Evolutionary conservation across 2,888 invertebrate genomes (phyloP).

Genomic region (Sphaerophoria taeniata): DNA sequence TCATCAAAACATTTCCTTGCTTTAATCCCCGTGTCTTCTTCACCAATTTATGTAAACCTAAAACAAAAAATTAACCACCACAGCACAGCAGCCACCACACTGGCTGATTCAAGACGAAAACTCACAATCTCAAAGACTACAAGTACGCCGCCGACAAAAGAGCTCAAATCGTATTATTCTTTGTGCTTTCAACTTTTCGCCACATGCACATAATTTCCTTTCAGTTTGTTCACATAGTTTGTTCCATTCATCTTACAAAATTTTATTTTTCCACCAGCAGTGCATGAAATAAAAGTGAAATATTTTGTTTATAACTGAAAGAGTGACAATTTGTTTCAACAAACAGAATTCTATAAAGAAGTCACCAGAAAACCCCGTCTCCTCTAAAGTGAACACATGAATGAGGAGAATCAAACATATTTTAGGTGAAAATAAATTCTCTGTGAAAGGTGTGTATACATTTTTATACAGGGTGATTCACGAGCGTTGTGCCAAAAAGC

Average conservation of each 20-base stretch:
- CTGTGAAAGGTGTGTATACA: conserved; percentile 18
- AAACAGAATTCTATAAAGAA: no score
- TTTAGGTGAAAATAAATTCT: neutral
- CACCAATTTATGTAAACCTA: neutral
- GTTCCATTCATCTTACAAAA: conserved; percentile 9
- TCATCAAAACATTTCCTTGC: neutral
- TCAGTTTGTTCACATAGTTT: conserved; percentile 25
- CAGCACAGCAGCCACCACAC: conserved; percentile 10
- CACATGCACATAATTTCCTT: conserved; percentile 19
- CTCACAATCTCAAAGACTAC: conserved; percentile 4
- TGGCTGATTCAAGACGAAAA: conserved; percentile 25
- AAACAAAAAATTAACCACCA: conserved; percentile 4
- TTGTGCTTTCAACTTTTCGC: conserved; percentile 30
- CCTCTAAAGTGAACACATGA: neutral
- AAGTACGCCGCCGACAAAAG: conserved; percentile 46
- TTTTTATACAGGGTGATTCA: no score
- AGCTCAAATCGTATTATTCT: conserved; percentile 41
- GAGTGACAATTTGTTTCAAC: neutral
- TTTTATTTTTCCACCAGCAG: conserved; percentile 21
- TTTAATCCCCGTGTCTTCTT: neutral
- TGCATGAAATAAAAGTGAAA: neutral
- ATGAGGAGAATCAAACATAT: neutral
- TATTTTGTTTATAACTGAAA: conserved; percentile 1
- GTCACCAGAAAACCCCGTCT: neutral
- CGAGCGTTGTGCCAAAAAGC: no score